Percentiles rank a stretch among this genome's conserved stretches.
Conservation (phyloP, 2,888 invertebrate species). For the Anarsia innoxiella region DNA sequence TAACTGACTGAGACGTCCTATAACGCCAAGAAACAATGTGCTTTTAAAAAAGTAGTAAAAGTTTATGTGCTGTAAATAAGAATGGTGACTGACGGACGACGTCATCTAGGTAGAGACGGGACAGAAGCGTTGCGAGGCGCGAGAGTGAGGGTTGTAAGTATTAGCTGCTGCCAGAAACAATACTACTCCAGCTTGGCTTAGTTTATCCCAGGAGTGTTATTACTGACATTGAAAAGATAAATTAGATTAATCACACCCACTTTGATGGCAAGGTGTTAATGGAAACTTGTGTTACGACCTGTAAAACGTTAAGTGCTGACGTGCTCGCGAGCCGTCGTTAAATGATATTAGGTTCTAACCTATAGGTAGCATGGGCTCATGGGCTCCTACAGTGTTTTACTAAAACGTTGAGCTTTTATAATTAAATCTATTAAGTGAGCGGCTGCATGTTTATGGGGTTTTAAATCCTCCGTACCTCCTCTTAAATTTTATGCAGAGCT, state of each 20-base stretch:
- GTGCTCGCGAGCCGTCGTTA: constrained; percentile 30
- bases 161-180: constrained; percentile 29
- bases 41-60: constrained; percentile 23
- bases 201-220: constrained; percentile 45
- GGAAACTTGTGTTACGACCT: constrained; percentile 46
- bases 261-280: constrained; percentile 58
- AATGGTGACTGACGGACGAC: constrained; percentile 40
- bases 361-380: too few relatives aligned
- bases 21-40: too few relatives aligned
- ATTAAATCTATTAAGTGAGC: too few relatives aligned
- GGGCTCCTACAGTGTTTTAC: constrained; percentile 19
- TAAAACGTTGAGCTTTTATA: too few relatives aligned
- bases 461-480: too few relatives aligned
- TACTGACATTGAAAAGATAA: constrained; percentile 52
- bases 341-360: too few relatives aligned
- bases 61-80: constrained; percentile 44
- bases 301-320: constrained; percentile 38
- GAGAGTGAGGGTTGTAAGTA: constrained; percentile 18
- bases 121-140: constrained; percentile 15
- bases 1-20: too few relatives aligned
- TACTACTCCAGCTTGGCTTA: constrained; percentile 22
- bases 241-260: constrained; percentile 62
- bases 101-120: too few relatives aligned
- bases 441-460: too few relatives aligned
- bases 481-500: too few relatives aligned